These are phyloP conservation scores for Paradoxurus hermaphroditus DNA, from an alignment of 2,113 vertebrate species.

Conservation along the genomic window DNA sequence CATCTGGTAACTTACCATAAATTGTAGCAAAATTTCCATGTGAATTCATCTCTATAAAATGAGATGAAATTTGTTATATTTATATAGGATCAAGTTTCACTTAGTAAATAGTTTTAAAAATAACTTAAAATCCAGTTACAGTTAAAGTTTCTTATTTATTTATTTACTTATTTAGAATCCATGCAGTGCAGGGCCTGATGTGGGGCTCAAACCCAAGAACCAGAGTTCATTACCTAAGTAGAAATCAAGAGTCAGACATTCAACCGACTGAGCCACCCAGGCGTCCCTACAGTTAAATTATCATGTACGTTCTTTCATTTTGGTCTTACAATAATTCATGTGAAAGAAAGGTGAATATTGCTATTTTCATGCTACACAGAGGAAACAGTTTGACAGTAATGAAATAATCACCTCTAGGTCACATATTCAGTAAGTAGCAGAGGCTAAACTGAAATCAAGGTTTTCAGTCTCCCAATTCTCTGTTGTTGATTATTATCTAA, in stretches of 20 bases:
- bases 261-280: too few species aligned
- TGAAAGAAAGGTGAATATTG: not conserved
- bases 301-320: not conserved
- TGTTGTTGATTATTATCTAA: not conserved
- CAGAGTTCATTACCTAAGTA: too few species aligned
- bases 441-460: not conserved
- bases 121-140: not conserved
- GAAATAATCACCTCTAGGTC: not conserved
- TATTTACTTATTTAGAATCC: too few species aligned
- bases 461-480: not conserved
- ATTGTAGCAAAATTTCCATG: not conserved
- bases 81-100: not conserved
- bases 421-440: not conserved
- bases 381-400: not conserved
- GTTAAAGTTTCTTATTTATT: not conserved
- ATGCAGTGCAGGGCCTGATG: too few species aligned
- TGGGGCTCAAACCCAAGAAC: too few species aligned
- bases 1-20: not conserved
- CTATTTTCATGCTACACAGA: not conserved
- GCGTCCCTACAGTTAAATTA: not conserved
- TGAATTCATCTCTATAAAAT: not conserved
- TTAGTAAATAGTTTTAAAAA: not conserved
- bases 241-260: too few species aligned
- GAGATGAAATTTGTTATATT: not conserved
- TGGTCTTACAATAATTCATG: not conserved